Percentiles rank a stretch among this genome's conserved stretches.
Conservation (phyloP, 2,888 invertebrate species). For the Andrena camellia region DNA sequence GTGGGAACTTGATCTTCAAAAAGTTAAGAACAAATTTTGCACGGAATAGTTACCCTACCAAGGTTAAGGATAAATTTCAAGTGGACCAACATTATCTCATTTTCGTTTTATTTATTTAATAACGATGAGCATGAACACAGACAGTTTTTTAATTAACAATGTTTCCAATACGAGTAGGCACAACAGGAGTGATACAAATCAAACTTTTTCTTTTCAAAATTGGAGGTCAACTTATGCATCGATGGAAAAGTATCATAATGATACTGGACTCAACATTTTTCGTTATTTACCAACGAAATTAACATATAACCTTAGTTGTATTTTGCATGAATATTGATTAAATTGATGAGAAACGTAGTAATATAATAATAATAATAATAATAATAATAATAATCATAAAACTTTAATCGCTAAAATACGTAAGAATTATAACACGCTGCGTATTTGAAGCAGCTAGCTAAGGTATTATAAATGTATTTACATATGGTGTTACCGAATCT, state of each 20-base stretch:
- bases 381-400: constrained; percentile 34
- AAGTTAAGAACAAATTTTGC: constrained; percentile 50
- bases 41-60: constrained; percentile 12
- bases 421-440: constrained; percentile 55
- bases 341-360: constrained; percentile 63
- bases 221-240: constrained; percentile 8
- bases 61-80: constrained; percentile 51
- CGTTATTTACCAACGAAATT: constrained; percentile 41
- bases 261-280: constrained; percentile 24
- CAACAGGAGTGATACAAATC: constrained; percentile 77
- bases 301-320: constrained; percentile 52
- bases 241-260: constrained; percentile 1
- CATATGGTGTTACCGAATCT: constrained; percentile 43
- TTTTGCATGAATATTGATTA: constrained; percentile 44
- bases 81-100: constrained; percentile 28
- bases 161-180: constrained; percentile 79
- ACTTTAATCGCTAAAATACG: constrained; percentile 58
- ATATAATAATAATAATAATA: constrained; percentile 33
- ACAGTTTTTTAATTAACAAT: constrained; percentile 69
- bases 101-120: constrained; percentile 58
- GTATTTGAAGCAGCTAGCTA: constrained; percentile 45
- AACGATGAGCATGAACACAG: constrained; percentile 73
- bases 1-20: constrained; percentile 19
- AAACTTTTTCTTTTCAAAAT: constrained; percentile 44
- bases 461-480: constrained; percentile 60